Base-by-base conservation (phyloP, 1,140 invertebrate genomes). In the Ericerus pela region DNA sequence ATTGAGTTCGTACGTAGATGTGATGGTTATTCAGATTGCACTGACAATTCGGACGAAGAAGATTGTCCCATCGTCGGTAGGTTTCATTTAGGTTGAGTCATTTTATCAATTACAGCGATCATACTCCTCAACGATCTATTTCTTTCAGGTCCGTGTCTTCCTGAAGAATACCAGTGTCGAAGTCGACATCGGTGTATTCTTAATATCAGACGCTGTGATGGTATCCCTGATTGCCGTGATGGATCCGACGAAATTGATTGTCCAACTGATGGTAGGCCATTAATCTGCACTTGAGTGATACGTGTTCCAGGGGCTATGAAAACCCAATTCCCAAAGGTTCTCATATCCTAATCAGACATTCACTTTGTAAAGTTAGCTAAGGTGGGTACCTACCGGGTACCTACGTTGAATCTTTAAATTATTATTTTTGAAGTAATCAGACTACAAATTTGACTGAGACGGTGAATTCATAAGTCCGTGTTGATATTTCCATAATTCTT, bases 211-310 rank as follows among this genome's bases (percentile, higher is more conserved):
- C 72, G 72, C 59, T 92, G 88, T 70, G 79, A 91, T 69, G 74
- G 75, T 54, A 67, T 69, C 55, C 63, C 66, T 36, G 83, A 90
- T 68, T 90, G 86, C 70, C 69, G 72, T 31, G 78, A 82, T 70
- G 74, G 73, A 31, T 81, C 79, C 68, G 86, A 90, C 67, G 86
- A 89, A 69, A 68, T 85, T 69, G 81, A 84, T 71, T 92, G 88
- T 20, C 8, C 5, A 10, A 12, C 11, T 5, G 11, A 11, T 54
- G 3, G 10, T 12, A 20, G 41, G 11, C 11, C 11, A 36, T n/a
- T 36, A 11, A 36, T 36, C 31, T 11, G 31, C n/a, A 36, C 10
- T 36, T 36, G 16, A 36, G 31, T 11, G n/a, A n/a, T n/a, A n/a
- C n/a, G n/a, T n/a, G n/a, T n/a, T n/a, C n/a, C n/a, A n/a, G n/a